Evolutionary conservation across 2,797 vertebrate species (phyloP), one percentile per base, ranked within the genome.

Genomic region (Melanotaenia trifasciata): DNA sequence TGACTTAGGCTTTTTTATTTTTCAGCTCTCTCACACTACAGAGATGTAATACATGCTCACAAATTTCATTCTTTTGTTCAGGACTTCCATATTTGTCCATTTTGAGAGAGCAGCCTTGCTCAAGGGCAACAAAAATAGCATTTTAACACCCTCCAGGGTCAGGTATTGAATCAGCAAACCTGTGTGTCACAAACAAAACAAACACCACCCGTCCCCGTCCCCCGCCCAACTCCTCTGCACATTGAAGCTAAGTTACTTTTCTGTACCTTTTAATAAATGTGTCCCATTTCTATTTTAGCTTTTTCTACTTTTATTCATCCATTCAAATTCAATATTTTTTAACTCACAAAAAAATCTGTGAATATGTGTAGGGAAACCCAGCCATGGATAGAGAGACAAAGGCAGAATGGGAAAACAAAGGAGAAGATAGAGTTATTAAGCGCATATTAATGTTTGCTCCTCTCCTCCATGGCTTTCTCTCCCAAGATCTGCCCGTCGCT

Each of bases 371-470:
- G 35, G 56, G 26, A 79, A 82, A 70, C 26, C 64, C 0, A 1
- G 40, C 38, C 70, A 67, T 24, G 65, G 56, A 67, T n/a, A 69
- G 54, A 66, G n/a, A 47, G 74, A 78, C 68, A 73, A 53, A 80
- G 58, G 71, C 58, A 58, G 72, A 65, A 54, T 53, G 56, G 30
- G 67, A 60, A 72, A 84, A 84, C 72, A 63, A 70, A 72, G 72
- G 73, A 66, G 75, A 58, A 45, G 75, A 83, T 61, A 81, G 89
- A 87, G 81, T 92, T 87, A 88, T 90, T 80, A 90, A 85, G 64
- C 70, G 56, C 83, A 92, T 90, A 91, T 90, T 90, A 92, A 92
- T 92, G 88, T 93, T 92, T 92, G 86, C 81, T 90, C 81, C 89
- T 71, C 84, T 90, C 83, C 88, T 86, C 81, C 76, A 72, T 64